A percentile compares a stretch with the other conserved stretches of the same genome.
phyloP scores from a whole-genome alignment of 2,888 invertebrate species.

The Gryllus longicercus region DNA sequence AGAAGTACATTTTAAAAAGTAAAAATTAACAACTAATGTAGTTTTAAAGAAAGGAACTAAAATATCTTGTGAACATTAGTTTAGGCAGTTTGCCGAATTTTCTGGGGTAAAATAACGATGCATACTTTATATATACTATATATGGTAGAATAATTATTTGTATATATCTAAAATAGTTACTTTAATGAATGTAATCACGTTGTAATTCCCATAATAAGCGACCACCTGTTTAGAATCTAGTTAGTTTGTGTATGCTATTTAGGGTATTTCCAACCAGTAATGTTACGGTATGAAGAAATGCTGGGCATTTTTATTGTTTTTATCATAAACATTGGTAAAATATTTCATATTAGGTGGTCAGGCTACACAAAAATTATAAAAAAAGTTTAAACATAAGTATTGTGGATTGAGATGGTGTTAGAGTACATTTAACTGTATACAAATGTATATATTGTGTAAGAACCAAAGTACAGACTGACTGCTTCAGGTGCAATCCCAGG shows the following conservation, averaged over 20 bases:
- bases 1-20: constrained; percentile 30
- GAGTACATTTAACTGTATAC: constrained; percentile 22
- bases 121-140: constrained; percentile 30
- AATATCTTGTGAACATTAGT: constrained; percentile 32
- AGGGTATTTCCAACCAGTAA: constrained; percentile 31
- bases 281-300: constrained; percentile 25
- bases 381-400: constrained; percentile 12
- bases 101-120: constrained; percentile 32
- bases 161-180: constrained; percentile 31
- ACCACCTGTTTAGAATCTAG: constrained; percentile 31
- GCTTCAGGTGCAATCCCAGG: constrained; percentile 32
- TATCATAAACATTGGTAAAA: constrained; percentile 19
- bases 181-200: constrained; percentile 34
- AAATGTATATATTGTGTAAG: constrained; percentile 29
- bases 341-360: constrained; percentile 24
- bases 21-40: constrained; percentile 24
- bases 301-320: constrained; percentile 30
- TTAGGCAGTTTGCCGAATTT: constrained; percentile 33
- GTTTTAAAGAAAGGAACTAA: constrained; percentile 26
- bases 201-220: constrained; percentile 29
- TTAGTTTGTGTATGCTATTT: constrained; percentile 32
- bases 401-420: constrained; percentile 17
- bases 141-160: constrained; percentile 32
- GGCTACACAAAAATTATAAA: constrained; percentile 19
- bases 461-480: constrained; percentile 36